phyloP scores from a whole-genome alignment of 1,140 invertebrate genomes.

The Drosophila kanapiae region DNA sequence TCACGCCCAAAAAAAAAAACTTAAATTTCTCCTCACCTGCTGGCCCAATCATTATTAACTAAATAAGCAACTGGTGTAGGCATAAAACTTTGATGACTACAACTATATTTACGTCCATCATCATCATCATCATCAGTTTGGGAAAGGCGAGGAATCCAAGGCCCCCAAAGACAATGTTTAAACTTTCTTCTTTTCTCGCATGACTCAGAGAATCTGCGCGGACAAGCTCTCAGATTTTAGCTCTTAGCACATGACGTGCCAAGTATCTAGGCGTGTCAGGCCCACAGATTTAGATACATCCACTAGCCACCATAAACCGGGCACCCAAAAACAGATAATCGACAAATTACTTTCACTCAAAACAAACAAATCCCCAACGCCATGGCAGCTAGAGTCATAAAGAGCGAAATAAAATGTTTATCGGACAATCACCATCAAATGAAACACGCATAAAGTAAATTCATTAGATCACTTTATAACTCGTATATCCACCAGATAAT shows the following conservation, averaged over 20 bases:
- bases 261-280: conserved; percentile 53
- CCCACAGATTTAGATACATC: conserved; percentile 14
- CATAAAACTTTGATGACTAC: conserved; percentile 56
- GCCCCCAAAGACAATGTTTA: conserved; percentile 43
- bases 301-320: neutral
- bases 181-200: conserved; percentile 57
- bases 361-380: conserved; percentile 25
- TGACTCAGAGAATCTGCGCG: conserved; percentile 58
- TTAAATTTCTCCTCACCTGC: conserved; percentile 42
- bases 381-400: conserved; percentile 44
- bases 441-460: conserved; percentile 60
- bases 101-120: conserved; percentile 44
- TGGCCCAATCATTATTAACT: conserved; percentile 62
- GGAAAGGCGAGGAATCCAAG: conserved; percentile 21
- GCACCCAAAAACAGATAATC: conserved; percentile 33
- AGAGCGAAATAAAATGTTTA: conserved; percentile 66
- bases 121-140: conserved; percentile 10
- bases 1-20: conserved; percentile 7
- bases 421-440: conserved; percentile 57
- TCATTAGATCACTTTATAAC: conserved; percentile 63
- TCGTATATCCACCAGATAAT: conserved; percentile 53
- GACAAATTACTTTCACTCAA: conserved; percentile 78
- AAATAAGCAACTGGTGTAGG: conserved; percentile 53
- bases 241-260: conserved; percentile 56
- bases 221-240: conserved; percentile 20